Evolutionary conservation across 2,888 invertebrate species (phyloP).

Genomic region (Andrena praecox): DNA sequence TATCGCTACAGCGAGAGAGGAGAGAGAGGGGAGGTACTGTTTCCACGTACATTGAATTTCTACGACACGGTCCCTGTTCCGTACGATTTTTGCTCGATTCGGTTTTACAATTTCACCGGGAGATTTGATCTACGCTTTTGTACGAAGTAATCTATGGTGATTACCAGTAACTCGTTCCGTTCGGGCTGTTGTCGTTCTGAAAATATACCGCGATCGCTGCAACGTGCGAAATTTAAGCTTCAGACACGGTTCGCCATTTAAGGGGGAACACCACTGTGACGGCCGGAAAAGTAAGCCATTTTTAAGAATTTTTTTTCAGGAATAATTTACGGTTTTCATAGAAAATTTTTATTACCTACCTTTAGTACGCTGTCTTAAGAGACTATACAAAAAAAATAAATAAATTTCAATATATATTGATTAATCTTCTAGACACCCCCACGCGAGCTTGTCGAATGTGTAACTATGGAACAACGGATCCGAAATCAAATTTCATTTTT

Average conservation of each 20-base stretch:
- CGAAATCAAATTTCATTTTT: too few relatives aligned
- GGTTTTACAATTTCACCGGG: constrained; percentile 1
- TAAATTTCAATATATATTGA: too few relatives aligned
- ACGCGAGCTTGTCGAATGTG: too few relatives aligned
- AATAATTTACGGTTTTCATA: too few relatives aligned
- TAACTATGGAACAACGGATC: too few relatives aligned
- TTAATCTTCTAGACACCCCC: too few relatives aligned
- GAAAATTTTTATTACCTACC: too few relatives aligned
- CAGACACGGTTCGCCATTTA: background rate
- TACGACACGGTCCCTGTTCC: constrained; percentile 15
- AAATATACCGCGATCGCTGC: background rate
- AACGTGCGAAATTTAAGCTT: background rate
- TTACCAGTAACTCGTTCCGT: background rate
- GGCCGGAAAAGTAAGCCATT: too few relatives aligned
- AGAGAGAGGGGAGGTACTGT: background rate
- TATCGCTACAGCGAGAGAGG: background rate
- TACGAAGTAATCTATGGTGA: constrained; percentile 12
- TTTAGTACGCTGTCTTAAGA: too few relatives aligned
- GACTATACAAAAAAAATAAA: too few relatives aligned
- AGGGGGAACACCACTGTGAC: too few relatives aligned
- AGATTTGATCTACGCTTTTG: constrained; percentile 17
- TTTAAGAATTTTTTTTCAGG: too few relatives aligned
- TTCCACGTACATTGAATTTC: constrained; percentile 27
- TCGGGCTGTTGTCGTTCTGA: background rate
- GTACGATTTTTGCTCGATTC: constrained; percentile 21